Evolutionary conservation across 2,113 vertebrate species (phyloP), one percentile per base, ranked within the genome.

Genomic region (Pseudopodoces humilis): DNA sequence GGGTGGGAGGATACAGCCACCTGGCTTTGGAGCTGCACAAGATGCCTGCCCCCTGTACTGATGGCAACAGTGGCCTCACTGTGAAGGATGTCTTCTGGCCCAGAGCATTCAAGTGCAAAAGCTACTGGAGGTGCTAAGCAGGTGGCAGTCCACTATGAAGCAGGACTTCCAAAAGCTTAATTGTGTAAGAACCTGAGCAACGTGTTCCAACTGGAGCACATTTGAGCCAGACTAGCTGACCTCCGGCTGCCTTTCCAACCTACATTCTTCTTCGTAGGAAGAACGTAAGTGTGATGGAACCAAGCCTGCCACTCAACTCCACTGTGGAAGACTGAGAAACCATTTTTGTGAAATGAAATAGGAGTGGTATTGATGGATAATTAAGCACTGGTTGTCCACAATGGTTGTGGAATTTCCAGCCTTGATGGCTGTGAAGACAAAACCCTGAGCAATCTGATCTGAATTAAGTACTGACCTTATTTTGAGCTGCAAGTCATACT

Each of bases 251-350:
- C n/a, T 58, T 67, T 67, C 60, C 30, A 46, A 13, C 25, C 23
- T 11, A 15, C 1, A 0, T 13, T 47, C 50, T 18, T 39, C 62
- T 33, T 2, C 0, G 4, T 0, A 62, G 41, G 41, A 86, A 86
- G 15, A 70, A 52, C 0, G 2, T 5, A 53, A n/a, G 13, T 28
- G 39, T 41, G 44, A 75, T 21, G 43, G 37, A 88, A 30, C 22
- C 56, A 74, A 69, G 15, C 23, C 52, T 76, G 49, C 53, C 70
- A 50, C 53, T 68, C 39, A 76, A 31, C 17, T 79, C 33, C 50
- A 41, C 21, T 35, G 15, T 5, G 20, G 14, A 47, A 68, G 37
- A 76, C 0, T 19, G 47, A 67, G 43, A 80, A 89, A 64, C 7
- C 31, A 35, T 15, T 28, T 60, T 10, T 39, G 31, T n/a, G 30